Conservation (phyloP, 1,140 invertebrate species). For the Diabrotica undecimpunctata region DNA sequence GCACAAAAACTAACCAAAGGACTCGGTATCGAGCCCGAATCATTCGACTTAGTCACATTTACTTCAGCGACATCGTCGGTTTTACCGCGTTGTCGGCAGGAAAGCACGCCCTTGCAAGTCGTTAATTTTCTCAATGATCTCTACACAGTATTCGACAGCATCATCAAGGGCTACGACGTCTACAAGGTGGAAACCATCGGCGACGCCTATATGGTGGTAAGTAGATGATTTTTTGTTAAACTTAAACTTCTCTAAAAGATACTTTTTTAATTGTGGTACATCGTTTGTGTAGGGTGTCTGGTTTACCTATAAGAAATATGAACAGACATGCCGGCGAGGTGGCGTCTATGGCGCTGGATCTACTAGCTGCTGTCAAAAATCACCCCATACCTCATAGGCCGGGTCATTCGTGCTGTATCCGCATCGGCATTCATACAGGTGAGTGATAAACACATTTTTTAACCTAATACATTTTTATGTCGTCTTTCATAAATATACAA, state of each 20-base stretch:
- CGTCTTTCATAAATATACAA: too few species aligned
- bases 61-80: slow-evolving; percentile 98
- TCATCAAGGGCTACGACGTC: slow-evolving; percentile 93
- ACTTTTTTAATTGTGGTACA: too few species aligned
- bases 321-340: slow-evolving; percentile 92
- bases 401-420: slow-evolving; percentile 83
- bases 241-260: too few species aligned
- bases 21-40: slow-evolving; percentile 88
- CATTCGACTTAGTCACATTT: slow-evolving; percentile 91
- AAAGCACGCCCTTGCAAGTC: slow-evolving; percentile 89
- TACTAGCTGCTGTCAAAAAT: slow-evolving; percentile 84
- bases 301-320: slow-evolving; percentile 87
- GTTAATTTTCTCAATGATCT: slow-evolving; percentile 94
- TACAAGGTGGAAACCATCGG: slow-evolving; percentile 95
- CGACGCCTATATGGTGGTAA: slow-evolving; percentile 89
- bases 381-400: slow-evolving; percentile 91
- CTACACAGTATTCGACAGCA: slow-evolving; percentile 91
- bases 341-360: slow-evolving; percentile 91
- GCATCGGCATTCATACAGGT: slow-evolving; percentile 95
- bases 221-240: slow-evolving; percentile 39
- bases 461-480: too few species aligned
- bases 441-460: slow-evolving; percentile 23
- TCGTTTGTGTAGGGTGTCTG: slow-evolving; percentile 74
- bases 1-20: slow-evolving; percentile 82
- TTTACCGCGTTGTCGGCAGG: slow-evolving; percentile 95